Evolutionary conservation across 1,140 invertebrate species (phyloP), one percentile per base, ranked within the genome.

Genomic region (Chelonus insularis): DNA sequence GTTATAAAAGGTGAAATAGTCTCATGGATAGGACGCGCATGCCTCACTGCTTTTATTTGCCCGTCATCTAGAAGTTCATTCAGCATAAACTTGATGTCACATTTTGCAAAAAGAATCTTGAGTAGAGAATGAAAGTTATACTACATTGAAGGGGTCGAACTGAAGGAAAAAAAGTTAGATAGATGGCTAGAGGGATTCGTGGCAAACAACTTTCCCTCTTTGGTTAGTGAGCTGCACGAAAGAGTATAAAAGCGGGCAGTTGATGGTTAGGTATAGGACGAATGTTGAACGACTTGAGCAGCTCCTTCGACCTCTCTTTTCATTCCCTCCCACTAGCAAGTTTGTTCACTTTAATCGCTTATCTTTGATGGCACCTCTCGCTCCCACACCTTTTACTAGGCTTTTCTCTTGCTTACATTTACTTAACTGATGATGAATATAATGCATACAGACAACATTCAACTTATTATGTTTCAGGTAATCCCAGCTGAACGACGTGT

Each of bases 401-500:
- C 32, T 52, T 52, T 52, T 52, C 29, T 52, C 50, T 34, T 36
- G 18, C 6, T 3, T 14, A 12, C n/a, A 16, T 51, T 14, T 51
- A 51, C 14, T n/a, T 51, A n/a, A 34, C n/a, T 21, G 34, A 37
- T 54, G 9, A 18, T 20, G 4, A 4, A 8, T 14, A 14, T 16
- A 18, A 18, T 45, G 4, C 45, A 18, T 57, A 2, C 29, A n/a
- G 1, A 29, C 41, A 29, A 11, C 14, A 20, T 9, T 1, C 23
- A 20, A 4, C 5, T 21, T 9, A 37, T 12, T 64, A 58, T 51
- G 37, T 74, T 68, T 0, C 68, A 82, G 78, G 78, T 82, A 54
- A 80, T 78, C 59, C 78, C 79, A 62, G 77, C 70, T 1, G 78
- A 82, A 39, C 74, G 78, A 9, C 69, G 76, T 1, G 61, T 68